phyloP scores from a whole-genome alignment of 2,797 vertebrate genomes.

The Falco columbarius region DNA sequence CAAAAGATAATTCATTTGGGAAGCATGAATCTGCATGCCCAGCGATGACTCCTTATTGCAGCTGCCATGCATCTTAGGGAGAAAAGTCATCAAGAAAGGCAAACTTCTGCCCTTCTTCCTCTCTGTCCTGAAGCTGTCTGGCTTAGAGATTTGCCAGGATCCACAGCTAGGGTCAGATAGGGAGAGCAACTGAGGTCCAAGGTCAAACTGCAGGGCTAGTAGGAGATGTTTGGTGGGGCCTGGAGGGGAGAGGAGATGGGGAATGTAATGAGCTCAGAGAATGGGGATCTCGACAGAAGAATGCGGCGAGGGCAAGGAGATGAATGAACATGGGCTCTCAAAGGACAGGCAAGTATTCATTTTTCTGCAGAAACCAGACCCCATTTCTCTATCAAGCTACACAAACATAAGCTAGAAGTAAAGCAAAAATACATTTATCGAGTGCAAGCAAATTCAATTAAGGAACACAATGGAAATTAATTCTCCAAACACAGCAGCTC shows the following conservation, averaged over 20 bases:
- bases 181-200: slow-evolving; percentile 43
- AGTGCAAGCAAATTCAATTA: not conserved
- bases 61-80: not conserved
- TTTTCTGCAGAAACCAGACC: slow-evolving; percentile 10
- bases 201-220: slow-evolving; percentile 39
- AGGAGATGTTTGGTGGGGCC: slow-evolving; percentile 71
- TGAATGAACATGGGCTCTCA: slow-evolving; percentile 10
- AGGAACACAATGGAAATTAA: not conserved
- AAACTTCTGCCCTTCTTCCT: not conserved
- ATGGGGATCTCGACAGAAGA: slow-evolving; percentile 21
- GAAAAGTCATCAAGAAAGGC: not conserved
- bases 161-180: slow-evolving; percentile 34
- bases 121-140: not conserved
- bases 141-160: slow-evolving; percentile 19
- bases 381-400: not conserved
- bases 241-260: slow-evolving; percentile 43
- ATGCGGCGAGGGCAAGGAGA: slow-evolving; percentile 8
- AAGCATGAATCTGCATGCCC: not conserved
- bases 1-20: not conserved
- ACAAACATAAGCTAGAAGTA: not conserved
- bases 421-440: not conserved
- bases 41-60: not conserved
- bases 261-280: slow-evolving; percentile 36
- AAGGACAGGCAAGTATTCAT: not conserved
- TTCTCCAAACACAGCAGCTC: not conserved